Evolutionary conservation across 2,888 invertebrate species (phyloP).

Genomic region (Syrista parreyssii): DNA sequence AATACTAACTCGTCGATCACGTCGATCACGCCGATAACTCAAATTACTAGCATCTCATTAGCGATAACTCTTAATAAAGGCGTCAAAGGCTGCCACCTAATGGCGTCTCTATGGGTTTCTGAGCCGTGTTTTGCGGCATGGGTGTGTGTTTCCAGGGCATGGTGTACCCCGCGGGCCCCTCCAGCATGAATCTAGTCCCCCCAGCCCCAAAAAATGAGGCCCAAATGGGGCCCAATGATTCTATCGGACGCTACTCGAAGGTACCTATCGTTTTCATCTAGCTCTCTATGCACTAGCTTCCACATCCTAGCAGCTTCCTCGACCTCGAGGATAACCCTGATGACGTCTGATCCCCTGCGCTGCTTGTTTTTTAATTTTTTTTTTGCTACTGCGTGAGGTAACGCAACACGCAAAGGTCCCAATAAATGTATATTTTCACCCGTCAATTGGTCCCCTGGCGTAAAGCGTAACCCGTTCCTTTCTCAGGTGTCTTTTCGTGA

Average conservation of each 20-base stretch:
- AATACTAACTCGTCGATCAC: constrained; percentile 7
- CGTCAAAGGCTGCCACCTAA: constrained; percentile 1
- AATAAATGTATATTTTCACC: not conserved
- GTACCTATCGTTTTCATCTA: constrained; percentile 45
- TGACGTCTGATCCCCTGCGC: not conserved
- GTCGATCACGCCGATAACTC: constrained; percentile 1
- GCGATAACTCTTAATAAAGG: constrained; percentile 4
- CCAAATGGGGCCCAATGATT: constrained; percentile 49
- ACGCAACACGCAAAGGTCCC: not conserved
- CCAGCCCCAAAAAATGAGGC: constrained; percentile 46
- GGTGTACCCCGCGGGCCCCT: constrained; percentile 47
- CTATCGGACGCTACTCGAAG: constrained; percentile 50
- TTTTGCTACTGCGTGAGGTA: not conserved
- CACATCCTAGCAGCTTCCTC: not conserved
- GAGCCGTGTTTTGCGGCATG: constrained; percentile 42
- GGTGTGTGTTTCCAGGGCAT: constrained; percentile 51
- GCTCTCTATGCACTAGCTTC: constrained; percentile 11
- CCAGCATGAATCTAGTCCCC: constrained; percentile 50
- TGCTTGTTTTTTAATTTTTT: not conserved
- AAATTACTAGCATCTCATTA: not conserved
- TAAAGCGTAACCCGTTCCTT: not conserved
- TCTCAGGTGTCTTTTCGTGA: constrained; percentile 61
- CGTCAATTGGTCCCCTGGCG: not conserved
- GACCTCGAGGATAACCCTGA: not conserved
- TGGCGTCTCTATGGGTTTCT: constrained; percentile 26